Percentiles rank a stretch among this genome's conserved stretches.
phyloP scores from a whole-genome alignment of 92 coral and sea anemone genomes.

The Galaxea fascicularis region DNA sequence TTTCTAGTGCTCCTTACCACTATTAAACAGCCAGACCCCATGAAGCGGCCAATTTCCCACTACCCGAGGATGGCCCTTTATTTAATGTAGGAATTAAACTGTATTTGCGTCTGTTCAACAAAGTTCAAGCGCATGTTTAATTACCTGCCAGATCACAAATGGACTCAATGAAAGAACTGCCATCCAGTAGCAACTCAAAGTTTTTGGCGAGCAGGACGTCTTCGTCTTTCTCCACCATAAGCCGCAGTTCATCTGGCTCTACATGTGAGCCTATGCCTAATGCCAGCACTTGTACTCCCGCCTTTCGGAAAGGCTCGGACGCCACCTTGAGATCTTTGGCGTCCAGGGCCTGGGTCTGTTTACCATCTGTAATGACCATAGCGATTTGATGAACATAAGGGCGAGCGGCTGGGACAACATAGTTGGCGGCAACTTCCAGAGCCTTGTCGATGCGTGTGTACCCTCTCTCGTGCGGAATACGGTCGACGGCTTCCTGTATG shows the following conservation, averaged over 20 bases:
- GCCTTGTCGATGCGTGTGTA: conserved; percentile 78
- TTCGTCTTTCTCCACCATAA: conserved; percentile 62
- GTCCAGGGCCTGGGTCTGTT: conserved; percentile 53
- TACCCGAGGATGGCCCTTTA: no score
- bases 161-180: conserved; percentile 14
- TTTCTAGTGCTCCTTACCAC: no score
- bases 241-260: conserved; percentile 65
- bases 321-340: conserved; percentile 50
- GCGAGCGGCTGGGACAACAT: conserved; percentile 74
- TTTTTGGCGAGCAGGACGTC: conserved; percentile 43
- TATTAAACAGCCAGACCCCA: no score
- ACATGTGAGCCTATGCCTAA: conserved; percentile 71
- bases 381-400: conserved; percentile 72
- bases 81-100: no score
- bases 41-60: no score
- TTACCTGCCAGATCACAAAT: conserved; percentile 37
- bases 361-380: conserved; percentile 77
- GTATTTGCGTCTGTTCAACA: no score
- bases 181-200: conserved; percentile 50
- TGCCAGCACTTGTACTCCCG: conserved; percentile 70
- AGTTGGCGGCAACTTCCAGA: conserved; percentile 51
- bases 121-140: background rate
- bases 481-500: conserved; percentile 62
- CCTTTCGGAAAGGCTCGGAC: conserved; percentile 51
- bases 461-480: conserved; percentile 68